Evolutionary conservation across 2,888 invertebrate genomes (phyloP), one percentile per base, ranked within the genome.

Genomic region (Drosophila lacicola): DNA sequence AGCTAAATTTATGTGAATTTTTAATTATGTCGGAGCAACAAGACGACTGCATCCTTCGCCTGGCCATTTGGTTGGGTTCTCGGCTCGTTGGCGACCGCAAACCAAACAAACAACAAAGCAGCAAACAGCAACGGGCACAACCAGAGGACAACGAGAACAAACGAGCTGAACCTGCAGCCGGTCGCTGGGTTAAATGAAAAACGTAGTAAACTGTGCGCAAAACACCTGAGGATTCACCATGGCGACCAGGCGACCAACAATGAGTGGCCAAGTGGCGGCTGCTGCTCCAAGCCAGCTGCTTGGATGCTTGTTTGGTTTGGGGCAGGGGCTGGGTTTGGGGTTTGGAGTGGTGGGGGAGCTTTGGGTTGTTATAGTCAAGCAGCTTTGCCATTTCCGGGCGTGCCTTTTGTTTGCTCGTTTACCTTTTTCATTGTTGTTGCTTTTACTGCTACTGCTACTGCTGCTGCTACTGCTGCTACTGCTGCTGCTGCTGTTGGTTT

Each of bases 141-240:
- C 29, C 29, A 29, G 29, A 29, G 29, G 29, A 29, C 37, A 5
- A 72, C 47, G 65, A 70, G 74, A 69, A 68, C 69, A 78, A 80
- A 70, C 78, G 86, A 88, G 67, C 69, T 57, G 70, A 66, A 71
- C 77, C 63, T 11, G 61, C 25, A 39, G 34, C 74, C 42, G 55
- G 58, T 10, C 34, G 73, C 69, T 86, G 88, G 88, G 86, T 70
- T 88, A 88, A 84, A 86, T 84, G 88, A 87, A 84, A 88, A 85
- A 85, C 84, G 87, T 80, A 86, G 80, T 88, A 86, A 85, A 88
- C 80, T 86, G 84, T 83, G 85, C 80, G 78, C 84, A 85, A 88
- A 89, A 89, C 90, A 91, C 90, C 89, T 89, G 90, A 89, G 89
- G 90, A 90, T 90, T 90, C 90, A 78, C 86, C 81, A 80, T 85